Percentiles rank a stretch among this genome's conserved stretches.
Conservation (phyloP, 2,888 invertebrate species). For the Leucoma salicis region DNA sequence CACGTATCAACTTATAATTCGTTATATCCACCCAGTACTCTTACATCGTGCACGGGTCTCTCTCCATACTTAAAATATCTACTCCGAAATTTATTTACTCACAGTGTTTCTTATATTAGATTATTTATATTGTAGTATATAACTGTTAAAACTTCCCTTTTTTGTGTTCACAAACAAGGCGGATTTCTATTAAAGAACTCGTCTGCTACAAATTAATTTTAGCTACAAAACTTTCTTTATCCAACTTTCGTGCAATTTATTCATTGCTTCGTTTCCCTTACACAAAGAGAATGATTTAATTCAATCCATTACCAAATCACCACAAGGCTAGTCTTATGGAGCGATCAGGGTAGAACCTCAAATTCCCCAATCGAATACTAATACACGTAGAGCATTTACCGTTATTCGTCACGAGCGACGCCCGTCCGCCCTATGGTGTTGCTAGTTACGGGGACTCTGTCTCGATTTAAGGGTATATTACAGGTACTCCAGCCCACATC, state of each 20-base stretch:
- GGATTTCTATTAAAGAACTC: background rate
- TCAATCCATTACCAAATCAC: slow-evolving; percentile 26
- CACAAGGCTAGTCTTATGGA: slow-evolving; percentile 20
- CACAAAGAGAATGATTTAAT: slow-evolving; percentile 25
- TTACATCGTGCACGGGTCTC: no score
- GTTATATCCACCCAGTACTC: no score
- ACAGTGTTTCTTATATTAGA: no score
- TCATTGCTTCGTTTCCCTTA: slow-evolving; percentile 3
- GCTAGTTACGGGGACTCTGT: slow-evolving; percentile 9
- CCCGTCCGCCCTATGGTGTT: slow-evolving; percentile 23
- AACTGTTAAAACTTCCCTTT: no score
- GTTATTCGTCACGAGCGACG: slow-evolving; percentile 27
- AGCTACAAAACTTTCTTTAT: slow-evolving; percentile 5
- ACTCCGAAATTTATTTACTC: no score
- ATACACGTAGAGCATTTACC: slow-evolving; percentile 25
- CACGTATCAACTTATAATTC: no score
- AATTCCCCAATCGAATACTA: slow-evolving; percentile 28
- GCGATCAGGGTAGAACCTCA: slow-evolving; percentile 28
- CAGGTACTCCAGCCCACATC: no score
- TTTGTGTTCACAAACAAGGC: no score
- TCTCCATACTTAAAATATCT: no score
- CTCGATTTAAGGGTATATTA: slow-evolving; percentile 3
- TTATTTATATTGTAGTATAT: no score
- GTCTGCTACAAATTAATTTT: background rate
- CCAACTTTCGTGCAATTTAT: slow-evolving; percentile 2